Base-by-base conservation (phyloP, 2,888 invertebrate species). In the Selenia dentaria region DNA sequence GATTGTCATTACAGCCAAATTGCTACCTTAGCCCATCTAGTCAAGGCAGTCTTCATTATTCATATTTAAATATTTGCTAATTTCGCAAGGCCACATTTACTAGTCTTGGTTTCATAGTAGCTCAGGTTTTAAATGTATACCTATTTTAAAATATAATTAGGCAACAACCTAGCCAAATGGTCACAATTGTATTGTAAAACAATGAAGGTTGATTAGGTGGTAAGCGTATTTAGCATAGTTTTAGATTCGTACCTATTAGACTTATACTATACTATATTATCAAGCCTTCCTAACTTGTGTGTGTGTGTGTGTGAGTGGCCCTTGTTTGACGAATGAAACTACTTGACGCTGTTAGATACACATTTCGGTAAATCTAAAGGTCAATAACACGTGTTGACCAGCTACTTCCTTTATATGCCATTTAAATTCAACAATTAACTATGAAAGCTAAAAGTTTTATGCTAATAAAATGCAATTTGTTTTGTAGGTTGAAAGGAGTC, bases 391-490 rank as follows among this genome's bases (percentile, higher is more conserved):
- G 60, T 57, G 53, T 42, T 37, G 37, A 47, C 28, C 50, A 67
- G 64, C 67, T 68, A 68, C 70, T 76, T 79, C 72, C 68, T 76
- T 69, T 67, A 67, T 66, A 57, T 64, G 65, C 72, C 70, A 76
- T 74, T 70, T 69, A 70, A 77, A 81, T 81, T 79, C 73, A 74
- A 71, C 73, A 77, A 80, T 79, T 80, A 74, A 66, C 67, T 70
- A 80, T 74, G 82, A 89, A 87, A 85, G 80, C 77, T 77, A 77
- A 78, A 56, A 82, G 67, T 79, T 82, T 83, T 81, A 83, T 83
- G 83, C 74, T 82, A 85, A 86, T 87, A 83, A 81, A 85, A 86
- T 87, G 83, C 86, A 88, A 81, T 86, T 81, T 81, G 70, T 78
- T 85, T 80, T 75, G 81, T 86, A 79, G 88, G 84, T 88, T 82